These are phyloP conservation scores for Drosophila neutralis DNA, from an alignment of 2,888 invertebrate species.

Conservation along the genomic window DNA sequence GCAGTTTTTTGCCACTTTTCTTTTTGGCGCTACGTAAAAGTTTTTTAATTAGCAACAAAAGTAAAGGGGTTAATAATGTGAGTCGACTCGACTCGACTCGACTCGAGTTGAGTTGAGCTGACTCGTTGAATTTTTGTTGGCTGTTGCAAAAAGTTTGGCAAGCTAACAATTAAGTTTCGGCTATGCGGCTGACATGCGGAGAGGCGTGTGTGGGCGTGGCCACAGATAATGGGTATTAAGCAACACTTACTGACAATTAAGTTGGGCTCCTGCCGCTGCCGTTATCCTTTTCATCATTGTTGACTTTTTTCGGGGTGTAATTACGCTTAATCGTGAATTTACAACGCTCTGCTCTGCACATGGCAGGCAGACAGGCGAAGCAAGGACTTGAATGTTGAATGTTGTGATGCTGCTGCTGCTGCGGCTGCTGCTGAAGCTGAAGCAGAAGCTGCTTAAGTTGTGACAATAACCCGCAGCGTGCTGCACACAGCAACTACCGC, in stretches of 20 bases:
- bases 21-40: slow-evolving; percentile 61
- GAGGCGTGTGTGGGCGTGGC: slow-evolving; percentile 33
- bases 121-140: slow-evolving; percentile 56
- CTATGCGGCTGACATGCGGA: slow-evolving; percentile 69
- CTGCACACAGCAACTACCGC: slow-evolving; percentile 11
- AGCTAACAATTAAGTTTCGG: slow-evolving; percentile 80
- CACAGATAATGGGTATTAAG: slow-evolving; percentile 78
- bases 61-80: slow-evolving; percentile 79
- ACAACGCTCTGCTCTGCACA: slow-evolving; percentile 58
- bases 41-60: slow-evolving; percentile 83
- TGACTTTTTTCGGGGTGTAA: slow-evolving; percentile 78
- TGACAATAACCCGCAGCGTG: slow-evolving; percentile 71
- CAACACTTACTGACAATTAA: slow-evolving; percentile 81
- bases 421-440: slow-evolving; percentile 2
- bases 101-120: slow-evolving; percentile 24
- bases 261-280: slow-evolving; percentile 43
- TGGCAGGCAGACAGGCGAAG: slow-evolving; percentile 23
- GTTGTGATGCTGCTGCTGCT: not conserved
- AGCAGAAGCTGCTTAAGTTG: slow-evolving; percentile 56
- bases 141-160: slow-evolving; percentile 74
- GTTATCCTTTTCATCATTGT: slow-evolving; percentile 53
- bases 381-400: not conserved
- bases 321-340: slow-evolving; percentile 76
- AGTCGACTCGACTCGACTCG: slow-evolving; percentile 18
- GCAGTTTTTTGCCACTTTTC: slow-evolving; percentile 62